phyloP scores from a whole-genome alignment of 92 coral and sea anemone genomes.

The Porites lobata region DNA sequence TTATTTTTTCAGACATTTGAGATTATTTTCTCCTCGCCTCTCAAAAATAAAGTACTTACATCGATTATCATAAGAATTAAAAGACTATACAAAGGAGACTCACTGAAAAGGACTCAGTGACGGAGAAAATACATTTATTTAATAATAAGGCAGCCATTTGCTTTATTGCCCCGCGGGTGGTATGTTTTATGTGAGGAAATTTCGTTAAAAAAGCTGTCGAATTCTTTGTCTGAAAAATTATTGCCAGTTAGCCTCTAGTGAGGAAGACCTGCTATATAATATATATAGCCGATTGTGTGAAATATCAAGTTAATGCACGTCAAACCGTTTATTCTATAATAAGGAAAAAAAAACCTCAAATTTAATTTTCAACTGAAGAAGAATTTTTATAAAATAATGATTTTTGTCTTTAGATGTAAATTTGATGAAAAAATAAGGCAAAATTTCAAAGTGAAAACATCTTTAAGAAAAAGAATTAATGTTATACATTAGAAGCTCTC shows the following conservation, averaged over 20 bases:
- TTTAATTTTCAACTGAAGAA: too few species aligned
- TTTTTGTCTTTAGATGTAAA: too few species aligned
- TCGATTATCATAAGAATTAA: not conserved
- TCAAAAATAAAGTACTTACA: not conserved
- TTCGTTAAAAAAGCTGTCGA: conserved; percentile 24
- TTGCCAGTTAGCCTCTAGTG: not conserved
- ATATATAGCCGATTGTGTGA: too few species aligned
- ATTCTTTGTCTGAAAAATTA: not conserved
- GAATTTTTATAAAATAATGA: too few species aligned
- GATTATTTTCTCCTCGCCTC: not conserved
- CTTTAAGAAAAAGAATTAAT: too few species aligned
- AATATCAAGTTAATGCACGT: too few species aligned
- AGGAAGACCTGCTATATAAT: not conserved
- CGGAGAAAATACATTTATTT: too few species aligned
- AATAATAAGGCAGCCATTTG: conserved; percentile 1
- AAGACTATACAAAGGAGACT: not conserved
- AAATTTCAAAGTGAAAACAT: too few species aligned
- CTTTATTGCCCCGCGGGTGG: conserved; percentile 1
- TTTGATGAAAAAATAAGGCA: too few species aligned
- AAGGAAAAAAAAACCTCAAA: too few species aligned
- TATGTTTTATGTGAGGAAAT: conserved; percentile 3
- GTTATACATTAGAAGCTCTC: too few species aligned
- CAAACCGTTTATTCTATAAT: too few species aligned
- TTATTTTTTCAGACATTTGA: not conserved
- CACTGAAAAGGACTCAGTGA: not conserved